Percentiles rank a stretch among this genome's conserved stretches.
Conservation (phyloP, 2,797 vertebrate genomes). For the Graptemys geographica region DNA sequence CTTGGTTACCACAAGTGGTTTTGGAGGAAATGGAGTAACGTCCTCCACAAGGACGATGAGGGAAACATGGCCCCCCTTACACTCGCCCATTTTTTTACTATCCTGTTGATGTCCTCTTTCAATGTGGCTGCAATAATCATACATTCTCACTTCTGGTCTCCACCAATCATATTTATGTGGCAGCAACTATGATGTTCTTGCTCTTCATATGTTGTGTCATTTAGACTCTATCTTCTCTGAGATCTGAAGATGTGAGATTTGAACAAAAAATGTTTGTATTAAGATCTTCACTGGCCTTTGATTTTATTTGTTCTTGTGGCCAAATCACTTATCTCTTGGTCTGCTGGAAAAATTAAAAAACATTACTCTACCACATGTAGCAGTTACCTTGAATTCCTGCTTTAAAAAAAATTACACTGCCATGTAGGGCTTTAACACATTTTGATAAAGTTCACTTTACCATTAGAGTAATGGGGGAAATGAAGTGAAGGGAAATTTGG, state of each 20-base stretch:
- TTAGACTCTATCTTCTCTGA: background rate
- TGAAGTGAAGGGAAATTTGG: background rate
- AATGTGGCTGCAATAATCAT: background rate
- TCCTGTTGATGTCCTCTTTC: background rate
- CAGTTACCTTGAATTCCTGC: background rate
- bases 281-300: background rate
- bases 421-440: background rate
- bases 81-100: background rate
- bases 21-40: background rate
- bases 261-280: background rate
- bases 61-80: background rate
- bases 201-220: background rate
- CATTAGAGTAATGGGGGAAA: background rate
- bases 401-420: background rate
- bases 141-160: fast-evolving
- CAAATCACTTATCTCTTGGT: background rate
- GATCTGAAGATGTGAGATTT: background rate
- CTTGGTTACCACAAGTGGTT: background rate
- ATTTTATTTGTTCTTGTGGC: background rate
- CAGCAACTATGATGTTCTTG: fast-evolving
- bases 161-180: background rate
- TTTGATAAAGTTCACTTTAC: background rate
- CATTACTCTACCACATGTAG: background rate
- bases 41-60: background rate
- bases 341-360: background rate